A percentile compares a stretch with the other conserved stretches of the same genome.
Evolutionary conservation across 2,797 vertebrate species (phyloP).

Genomic region (Anabas testudineus): DNA sequence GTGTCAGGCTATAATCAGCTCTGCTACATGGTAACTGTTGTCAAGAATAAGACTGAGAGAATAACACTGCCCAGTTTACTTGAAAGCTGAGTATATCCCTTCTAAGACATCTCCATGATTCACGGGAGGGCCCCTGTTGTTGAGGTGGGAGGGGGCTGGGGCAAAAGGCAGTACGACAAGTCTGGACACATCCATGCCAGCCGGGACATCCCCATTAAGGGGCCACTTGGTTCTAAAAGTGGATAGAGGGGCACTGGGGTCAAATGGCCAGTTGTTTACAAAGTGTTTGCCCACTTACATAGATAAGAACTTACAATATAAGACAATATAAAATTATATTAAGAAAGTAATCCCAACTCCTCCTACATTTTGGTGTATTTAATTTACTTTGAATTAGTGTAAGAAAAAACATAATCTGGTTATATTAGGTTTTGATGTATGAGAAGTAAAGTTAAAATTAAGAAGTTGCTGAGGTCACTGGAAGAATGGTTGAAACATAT

Average conservation of each 20-base stretch:
- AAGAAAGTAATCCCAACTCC: background rate
- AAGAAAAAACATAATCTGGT: background rate
- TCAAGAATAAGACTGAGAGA: slow-evolving; percentile 68
- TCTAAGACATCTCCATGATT: slow-evolving; percentile 71
- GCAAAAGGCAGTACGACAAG: slow-evolving; percentile 61
- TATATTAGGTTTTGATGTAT: background rate
- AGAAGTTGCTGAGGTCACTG: slow-evolving; percentile 6
- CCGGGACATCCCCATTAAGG: slow-evolving; percentile 73
- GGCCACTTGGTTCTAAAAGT: slow-evolving; percentile 77
- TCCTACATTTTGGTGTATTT: background rate
- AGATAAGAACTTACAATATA: slow-evolving; percentile 65
- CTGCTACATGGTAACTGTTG: slow-evolving; percentile 73
- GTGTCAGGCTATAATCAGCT: slow-evolving; percentile 70
- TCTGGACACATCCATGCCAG: slow-evolving; percentile 77
- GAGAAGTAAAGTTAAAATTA: slow-evolving; percentile 3
- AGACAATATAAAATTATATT: slow-evolving; percentile 22
- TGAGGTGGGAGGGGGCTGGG: slow-evolving; percentile 7
- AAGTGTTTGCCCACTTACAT: slow-evolving; percentile 75
- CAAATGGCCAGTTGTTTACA: slow-evolving; percentile 76
- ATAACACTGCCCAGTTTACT: slow-evolving; percentile 58
- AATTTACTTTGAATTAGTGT: background rate
- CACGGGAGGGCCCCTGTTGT: slow-evolving; percentile 60
- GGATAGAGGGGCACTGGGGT: slow-evolving; percentile 68
- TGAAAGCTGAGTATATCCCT: slow-evolving; percentile 71
- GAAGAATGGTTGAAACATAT: slow-evolving; percentile 3